Base-by-base conservation (phyloP, 2,888 invertebrate genomes). In the Aplocera efformata region DNA sequence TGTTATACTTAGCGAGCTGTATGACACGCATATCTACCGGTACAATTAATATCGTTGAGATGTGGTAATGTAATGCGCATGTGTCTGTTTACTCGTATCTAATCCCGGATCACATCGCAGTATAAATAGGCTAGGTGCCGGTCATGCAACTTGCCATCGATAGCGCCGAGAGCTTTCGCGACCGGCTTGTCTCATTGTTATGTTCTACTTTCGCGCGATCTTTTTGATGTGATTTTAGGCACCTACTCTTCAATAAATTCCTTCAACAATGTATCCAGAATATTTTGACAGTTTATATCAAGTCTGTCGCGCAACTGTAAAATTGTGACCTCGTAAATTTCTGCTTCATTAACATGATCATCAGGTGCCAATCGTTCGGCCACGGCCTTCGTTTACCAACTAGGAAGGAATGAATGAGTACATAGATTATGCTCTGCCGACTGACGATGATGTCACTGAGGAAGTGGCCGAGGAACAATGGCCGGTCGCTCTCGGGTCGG, bases 91-190 rank as follows among this genome's bases (percentile, higher is more conserved):
- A 66, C 60, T 52, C 57, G 13, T 2, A 45, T 66, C 72, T 72
- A 68, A 68, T 67, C 65, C 55, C 67, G 67, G 72, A 69, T 63
- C 68, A 67, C 67, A 72, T 63, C 68, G 67, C 67, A 72, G 72
- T 70, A 73, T 67, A 79, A 77, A 76, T 79, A 77, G 79, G 72
- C 67, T 70, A 67, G 60, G 43, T 58, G 60, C 66, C 13, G 76
- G 78, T 77, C 76, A 73, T 69, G 62, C 65, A 73, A 79, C 77
- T 64, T 44, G 60, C 53, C 62, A 67, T 73, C 67, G 72, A 75
- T 71, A 65, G 67, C 48, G 50, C 42, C 21, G 21, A 34, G 32
- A 35, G 31, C 29, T 41, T 17, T 3, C 25, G 20, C 41, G 48
- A 44, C 34, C 45, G 25, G 43, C 48, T 32, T 40, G 31, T 36